Evolutionary conservation across 2,888 invertebrate species (phyloP), one percentile per base, ranked within the genome.

Genomic region (Apamea anceps): DNA sequence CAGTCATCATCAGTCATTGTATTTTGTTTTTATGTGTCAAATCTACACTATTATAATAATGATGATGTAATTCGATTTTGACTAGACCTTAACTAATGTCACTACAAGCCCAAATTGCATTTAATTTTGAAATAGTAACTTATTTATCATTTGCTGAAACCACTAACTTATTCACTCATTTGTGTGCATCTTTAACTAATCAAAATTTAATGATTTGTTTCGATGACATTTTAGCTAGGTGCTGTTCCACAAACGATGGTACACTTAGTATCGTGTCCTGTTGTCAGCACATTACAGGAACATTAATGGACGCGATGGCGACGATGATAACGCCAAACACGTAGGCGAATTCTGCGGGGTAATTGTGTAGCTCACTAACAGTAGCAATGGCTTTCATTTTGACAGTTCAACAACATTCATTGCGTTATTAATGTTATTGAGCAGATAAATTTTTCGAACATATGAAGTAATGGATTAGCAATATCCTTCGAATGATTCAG

Each of bases 191-290:
- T 45, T 15, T 13, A 63, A 63, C 28, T 74, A 45, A 77, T 73
- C 48, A 67, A 60, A n/a, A 45, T 71, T 72, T 32, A 45, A 65
- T 63, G 62, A 84, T 72, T 67, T 42, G 54, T 28, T 62, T 67
- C 68, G 65, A 72, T 77, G 63, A 67, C 57, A 82, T 73, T 80
- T 79, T 79, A 83, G 54, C 54, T 25, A 54, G 21, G 21, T 54
- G 18, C 51, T 51, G 51, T 25, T 54, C 25, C 3, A 57, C 8
- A 57, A 57, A 57, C 4, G 57, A 57, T 25, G 25, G 57, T 10
- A 25, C 10, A 25, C 25, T 57, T 57, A 57, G 25, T 57, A 57
- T 57, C 12, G 21, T 54, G 51, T 54, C 51, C 18, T 51, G 51
- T 18, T 57, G 57, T 8, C 10, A 25, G 51, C 10, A 57, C 54